These are phyloP conservation scores for Menidia menidia DNA, from an alignment of 2,797 vertebrate species.

Conservation along the genomic window DNA sequence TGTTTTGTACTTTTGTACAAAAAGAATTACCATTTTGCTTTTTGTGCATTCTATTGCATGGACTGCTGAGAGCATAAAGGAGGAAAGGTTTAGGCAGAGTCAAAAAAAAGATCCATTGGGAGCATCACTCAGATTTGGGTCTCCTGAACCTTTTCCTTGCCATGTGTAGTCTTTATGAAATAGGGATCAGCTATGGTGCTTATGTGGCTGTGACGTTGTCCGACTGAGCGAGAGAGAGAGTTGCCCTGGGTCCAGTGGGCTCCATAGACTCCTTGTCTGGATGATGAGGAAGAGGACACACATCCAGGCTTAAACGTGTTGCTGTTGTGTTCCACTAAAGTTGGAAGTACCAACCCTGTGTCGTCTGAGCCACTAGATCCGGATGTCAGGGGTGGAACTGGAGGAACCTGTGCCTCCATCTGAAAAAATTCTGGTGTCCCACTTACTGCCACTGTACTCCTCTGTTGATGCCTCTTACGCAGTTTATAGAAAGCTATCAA, in stretches of 20 bases:
- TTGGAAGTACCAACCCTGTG: conserved; percentile 89
- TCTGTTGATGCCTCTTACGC: conserved; percentile 96
- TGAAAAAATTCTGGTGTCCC: conserved; percentile 96
- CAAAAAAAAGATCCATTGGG: conserved; percentile 60
- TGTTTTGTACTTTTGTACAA: conserved; percentile 93
- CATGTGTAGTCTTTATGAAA: conserved; percentile 92
- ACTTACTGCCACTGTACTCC: conserved; percentile 92
- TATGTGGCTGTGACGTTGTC: conserved; percentile 87
- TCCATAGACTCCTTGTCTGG: conserved; percentile 87
- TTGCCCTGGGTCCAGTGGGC: conserved; percentile 97
- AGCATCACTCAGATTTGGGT: conserved; percentile 92
- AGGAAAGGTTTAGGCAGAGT: conserved; percentile 66
- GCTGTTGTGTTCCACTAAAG: conserved; percentile 94
- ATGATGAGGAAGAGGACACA: conserved; percentile 74
- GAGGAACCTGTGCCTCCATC: conserved; percentile 92
- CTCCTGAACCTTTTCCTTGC: conserved; percentile 98
- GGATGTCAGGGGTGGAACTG: conserved; percentile 81
- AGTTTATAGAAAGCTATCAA: conserved; percentile 98
- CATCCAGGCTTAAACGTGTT: conserved; percentile 89
- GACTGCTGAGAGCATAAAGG: conserved; percentile 73
- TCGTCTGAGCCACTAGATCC: conserved; percentile 88
- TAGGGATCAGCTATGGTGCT: conserved; percentile 91
- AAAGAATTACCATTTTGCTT: conserved; percentile 88
- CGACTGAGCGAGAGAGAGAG: conserved; percentile 91
- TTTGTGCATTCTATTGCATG: conserved; percentile 97